A percentile compares a stretch with the other conserved stretches of the same genome.
Evolutionary conservation across 2,888 invertebrate genomes (phyloP).

Genomic region (Apodemia duryi): DNA sequence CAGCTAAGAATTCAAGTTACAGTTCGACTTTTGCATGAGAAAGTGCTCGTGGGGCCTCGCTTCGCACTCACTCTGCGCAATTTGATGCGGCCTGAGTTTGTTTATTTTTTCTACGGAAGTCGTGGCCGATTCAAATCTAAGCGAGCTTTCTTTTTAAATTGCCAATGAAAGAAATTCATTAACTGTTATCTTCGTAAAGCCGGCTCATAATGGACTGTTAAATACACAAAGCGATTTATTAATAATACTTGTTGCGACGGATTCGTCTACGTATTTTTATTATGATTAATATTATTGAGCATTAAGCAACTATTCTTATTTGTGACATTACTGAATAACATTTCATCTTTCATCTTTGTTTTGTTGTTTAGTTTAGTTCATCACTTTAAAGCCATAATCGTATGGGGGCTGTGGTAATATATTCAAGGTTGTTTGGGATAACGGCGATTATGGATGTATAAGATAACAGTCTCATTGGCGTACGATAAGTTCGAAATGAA

Average conservation of each 20-base stretch:
- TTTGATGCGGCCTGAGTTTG: conserved; percentile 56
- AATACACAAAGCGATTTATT: conserved; percentile 9
- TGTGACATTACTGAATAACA: too few relatives aligned
- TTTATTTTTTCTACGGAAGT: conserved; percentile 60
- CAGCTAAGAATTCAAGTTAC: conserved; percentile 78
- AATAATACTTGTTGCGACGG: neutral
- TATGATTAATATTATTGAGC: too few relatives aligned
- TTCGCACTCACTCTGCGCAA: conserved; percentile 62
- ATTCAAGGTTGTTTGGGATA: too few relatives aligned
- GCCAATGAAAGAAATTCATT: conserved; percentile 66
- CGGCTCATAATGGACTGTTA: conserved; percentile 25
- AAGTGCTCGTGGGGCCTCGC: conserved; percentile 66
- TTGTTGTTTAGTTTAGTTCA: too few relatives aligned
- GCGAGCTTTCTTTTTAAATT: conserved; percentile 60
- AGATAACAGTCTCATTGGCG: too few relatives aligned
- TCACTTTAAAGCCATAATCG: too few relatives aligned
- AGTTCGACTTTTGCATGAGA: conserved; percentile 79
- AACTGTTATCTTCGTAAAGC: conserved; percentile 48
- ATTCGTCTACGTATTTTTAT: neutral
- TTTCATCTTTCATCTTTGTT: too few relatives aligned
- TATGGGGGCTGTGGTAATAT: too few relatives aligned
- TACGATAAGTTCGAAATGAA: too few relatives aligned
- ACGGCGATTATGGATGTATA: too few relatives aligned
- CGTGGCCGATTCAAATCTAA: conserved; percentile 54
- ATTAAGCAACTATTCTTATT: too few relatives aligned